Conservation (phyloP, 2,113 vertebrate genomes). For the Barnardius zonarius region DNA sequence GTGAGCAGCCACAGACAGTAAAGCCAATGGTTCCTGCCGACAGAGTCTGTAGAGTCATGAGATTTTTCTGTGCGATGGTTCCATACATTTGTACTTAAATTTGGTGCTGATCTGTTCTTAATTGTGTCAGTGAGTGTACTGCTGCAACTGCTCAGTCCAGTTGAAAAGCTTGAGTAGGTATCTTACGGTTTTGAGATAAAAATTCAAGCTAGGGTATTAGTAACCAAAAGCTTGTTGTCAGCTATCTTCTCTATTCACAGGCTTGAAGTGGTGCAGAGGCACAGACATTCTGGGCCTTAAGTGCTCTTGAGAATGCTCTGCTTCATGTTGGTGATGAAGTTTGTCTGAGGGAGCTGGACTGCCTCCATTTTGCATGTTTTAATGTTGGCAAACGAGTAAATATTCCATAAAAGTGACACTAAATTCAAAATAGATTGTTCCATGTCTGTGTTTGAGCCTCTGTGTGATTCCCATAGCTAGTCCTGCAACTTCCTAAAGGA, state of each 20-base stretch:
- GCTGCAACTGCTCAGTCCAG: background rate
- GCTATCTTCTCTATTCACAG: background rate
- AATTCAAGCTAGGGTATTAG: background rate
- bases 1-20: constrained; percentile 80
- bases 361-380: background rate
- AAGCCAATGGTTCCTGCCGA: constrained; percentile 91
- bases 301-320: background rate
- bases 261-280: background rate
- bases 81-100: constrained; percentile 74
- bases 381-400: background rate
- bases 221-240: background rate
- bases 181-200: background rate
- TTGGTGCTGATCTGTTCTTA: background rate
- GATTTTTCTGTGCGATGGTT: constrained; percentile 93
- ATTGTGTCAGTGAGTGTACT: fast-evolving
- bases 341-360: background rate
- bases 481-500: background rate
- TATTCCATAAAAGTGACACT: background rate
- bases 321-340: background rate
- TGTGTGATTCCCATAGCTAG: background rate
- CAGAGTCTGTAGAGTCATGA: constrained; percentile 84
- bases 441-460: fast-evolving
- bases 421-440: background rate
- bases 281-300: background rate
- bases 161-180: too few species aligned